These are phyloP conservation scores for Petromus typicus DNA, from an alignment of 2,113 vertebrate species.

Conservation along the genomic window DNA sequence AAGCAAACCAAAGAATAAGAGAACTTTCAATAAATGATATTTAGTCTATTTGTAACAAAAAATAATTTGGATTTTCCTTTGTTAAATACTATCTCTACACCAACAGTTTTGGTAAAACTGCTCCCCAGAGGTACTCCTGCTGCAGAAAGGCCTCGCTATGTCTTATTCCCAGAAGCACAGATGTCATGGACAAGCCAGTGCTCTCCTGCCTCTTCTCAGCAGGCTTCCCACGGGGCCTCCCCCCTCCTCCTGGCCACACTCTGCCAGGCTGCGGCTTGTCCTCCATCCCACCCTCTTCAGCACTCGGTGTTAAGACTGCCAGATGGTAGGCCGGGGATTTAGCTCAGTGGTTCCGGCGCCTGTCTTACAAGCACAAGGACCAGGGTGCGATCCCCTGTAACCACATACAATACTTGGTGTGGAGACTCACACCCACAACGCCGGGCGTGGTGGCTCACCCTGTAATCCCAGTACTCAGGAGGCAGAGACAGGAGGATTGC, in stretches of 20 bases:
- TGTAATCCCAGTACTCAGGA: too few species aligned
- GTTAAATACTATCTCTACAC: neutral
- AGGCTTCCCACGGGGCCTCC: neutral
- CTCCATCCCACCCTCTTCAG: neutral
- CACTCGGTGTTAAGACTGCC: neutral
- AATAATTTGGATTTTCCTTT: neutral
- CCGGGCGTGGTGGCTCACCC: too few species aligned
- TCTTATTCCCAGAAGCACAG: too few species aligned
- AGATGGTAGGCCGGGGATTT: too few species aligned
- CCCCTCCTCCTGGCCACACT: neutral
- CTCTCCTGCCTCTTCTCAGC: neutral
- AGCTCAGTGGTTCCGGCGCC: too few species aligned
- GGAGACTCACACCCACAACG: too few species aligned
- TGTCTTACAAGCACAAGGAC: too few species aligned
- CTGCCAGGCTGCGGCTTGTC: neutral
- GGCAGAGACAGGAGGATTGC: too few species aligned
- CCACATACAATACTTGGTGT: too few species aligned
- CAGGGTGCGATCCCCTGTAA: too few species aligned
- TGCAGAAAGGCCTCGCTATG: neutral
- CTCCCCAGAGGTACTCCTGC: neutral
- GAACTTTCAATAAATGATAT: neutral
- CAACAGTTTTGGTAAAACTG: neutral
- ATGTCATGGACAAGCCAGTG: neutral
- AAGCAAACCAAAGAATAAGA: slow-evolving; percentile 36
- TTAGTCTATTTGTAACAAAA: slow-evolving; percentile 1